Percentiles rank a stretch among this genome's conserved stretches.
phyloP scores from a whole-genome alignment of 1,140 invertebrate genomes.

The Ruditapes philippinarum region DNA sequence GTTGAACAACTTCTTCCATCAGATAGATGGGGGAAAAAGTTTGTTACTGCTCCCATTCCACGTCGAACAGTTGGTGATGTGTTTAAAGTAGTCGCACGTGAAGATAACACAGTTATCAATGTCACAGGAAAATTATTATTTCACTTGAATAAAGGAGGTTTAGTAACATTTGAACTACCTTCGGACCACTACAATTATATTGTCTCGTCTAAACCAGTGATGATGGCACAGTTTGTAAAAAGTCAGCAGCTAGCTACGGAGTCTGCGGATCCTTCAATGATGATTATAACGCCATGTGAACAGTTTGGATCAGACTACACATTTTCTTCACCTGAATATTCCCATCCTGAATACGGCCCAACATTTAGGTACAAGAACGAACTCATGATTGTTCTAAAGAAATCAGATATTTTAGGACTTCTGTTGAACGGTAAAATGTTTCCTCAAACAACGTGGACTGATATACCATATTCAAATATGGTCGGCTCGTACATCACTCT shows the following conservation, averaged over 20 bases:
- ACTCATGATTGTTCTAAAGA: constrained; percentile 67
- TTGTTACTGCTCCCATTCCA: constrained; percentile 73
- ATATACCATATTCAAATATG: constrained; percentile 58
- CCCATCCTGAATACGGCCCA: constrained; percentile 53
- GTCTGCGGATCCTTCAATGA: constrained; percentile 73
- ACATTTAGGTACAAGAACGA: constrained; percentile 60
- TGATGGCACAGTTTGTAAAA: constrained; percentile 70
- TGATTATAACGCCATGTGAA: constrained; percentile 68
- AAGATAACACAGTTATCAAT: constrained; percentile 65
- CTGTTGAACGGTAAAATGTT: constrained; percentile 67
- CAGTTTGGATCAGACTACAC: constrained; percentile 70
- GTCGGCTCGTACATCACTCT: constrained; percentile 63
- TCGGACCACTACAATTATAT: constrained; percentile 64
- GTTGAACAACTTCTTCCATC: constrained; percentile 78
- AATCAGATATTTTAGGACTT: constrained; percentile 63
- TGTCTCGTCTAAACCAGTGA: constrained; percentile 57
- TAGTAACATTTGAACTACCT: constrained; percentile 35
- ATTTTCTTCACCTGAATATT: constrained; percentile 69
- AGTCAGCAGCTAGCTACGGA: constrained; percentile 55
- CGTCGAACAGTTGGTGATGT: constrained; percentile 71
- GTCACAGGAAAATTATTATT: constrained; percentile 55
- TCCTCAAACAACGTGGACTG: constrained; percentile 55
- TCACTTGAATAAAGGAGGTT: constrained; percentile 55
- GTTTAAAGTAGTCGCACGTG: constrained; percentile 71
- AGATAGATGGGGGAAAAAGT: constrained; percentile 78